phyloP scores from a whole-genome alignment of 2,888 invertebrate species.

The Caenorhabditis japonica region DNA sequence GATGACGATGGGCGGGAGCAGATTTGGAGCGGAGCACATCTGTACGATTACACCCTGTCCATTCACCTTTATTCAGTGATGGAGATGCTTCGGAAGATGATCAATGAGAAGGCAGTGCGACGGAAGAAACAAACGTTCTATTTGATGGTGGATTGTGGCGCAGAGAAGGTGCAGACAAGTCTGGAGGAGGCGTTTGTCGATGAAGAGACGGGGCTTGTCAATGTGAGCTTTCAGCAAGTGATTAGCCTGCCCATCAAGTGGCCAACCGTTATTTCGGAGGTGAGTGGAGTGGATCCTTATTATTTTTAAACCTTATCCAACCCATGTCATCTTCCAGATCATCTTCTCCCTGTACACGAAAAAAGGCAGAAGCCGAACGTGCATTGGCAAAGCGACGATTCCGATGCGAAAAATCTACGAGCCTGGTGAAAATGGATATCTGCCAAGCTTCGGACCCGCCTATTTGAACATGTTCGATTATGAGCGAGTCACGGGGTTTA shows the following conservation, averaged over 20 bases:
- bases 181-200: constrained; percentile 18
- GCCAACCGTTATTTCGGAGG: constrained; percentile 69
- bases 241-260: constrained; percentile 69
- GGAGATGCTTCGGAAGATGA: constrained; percentile 56
- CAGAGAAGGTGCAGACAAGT: constrained; percentile 53
- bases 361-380: constrained; percentile 36
- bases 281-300: constrained; percentile 1
- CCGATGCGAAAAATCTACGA: constrained; percentile 64
- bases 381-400: constrained; percentile 53
- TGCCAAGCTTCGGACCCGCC: constrained; percentile 70
- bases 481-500: constrained; percentile 54
- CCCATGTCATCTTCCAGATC: too few relatives aligned
- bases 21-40: constrained; percentile 66
- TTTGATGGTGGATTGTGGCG: constrained; percentile 48
- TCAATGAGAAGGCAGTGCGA: constrained; percentile 45
- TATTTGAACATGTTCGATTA: constrained; percentile 70
- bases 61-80: constrained; percentile 66
- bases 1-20: constrained; percentile 62
- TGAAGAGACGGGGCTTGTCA: constrained; percentile 17
- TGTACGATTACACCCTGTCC: constrained; percentile 58
- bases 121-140: constrained; percentile 45
- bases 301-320: neutral
- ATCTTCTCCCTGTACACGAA: constrained; percentile 60
- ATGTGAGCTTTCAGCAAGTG: constrained; percentile 63
- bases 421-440: constrained; percentile 67